phyloP scores from a whole-genome alignment of 2,888 invertebrate genomes.

The Euclidia mi region DNA sequence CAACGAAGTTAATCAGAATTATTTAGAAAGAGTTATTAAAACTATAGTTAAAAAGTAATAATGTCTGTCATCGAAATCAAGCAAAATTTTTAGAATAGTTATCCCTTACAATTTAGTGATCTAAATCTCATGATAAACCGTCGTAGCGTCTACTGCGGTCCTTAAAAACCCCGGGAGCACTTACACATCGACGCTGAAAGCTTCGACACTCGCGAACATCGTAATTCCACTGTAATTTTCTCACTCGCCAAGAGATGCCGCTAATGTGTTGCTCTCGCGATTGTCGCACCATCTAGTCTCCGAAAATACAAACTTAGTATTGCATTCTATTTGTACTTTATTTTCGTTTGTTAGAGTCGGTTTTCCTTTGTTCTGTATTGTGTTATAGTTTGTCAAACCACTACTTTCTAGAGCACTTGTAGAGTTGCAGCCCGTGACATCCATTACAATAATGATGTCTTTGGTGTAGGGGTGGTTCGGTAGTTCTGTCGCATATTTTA shows the following conservation, averaged over 20 bases:
- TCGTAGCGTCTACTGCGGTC: constrained; percentile 4
- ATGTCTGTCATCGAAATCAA: too few relatives aligned
- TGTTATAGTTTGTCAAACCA: constrained; percentile 60
- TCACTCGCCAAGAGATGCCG: constrained; percentile 85
- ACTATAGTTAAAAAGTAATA: too few relatives aligned
- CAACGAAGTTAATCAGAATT: too few relatives aligned
- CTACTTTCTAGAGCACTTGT: constrained; percentile 82
- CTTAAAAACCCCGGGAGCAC: constrained; percentile 31
- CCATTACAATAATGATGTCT: constrained; percentile 88
- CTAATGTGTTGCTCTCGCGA: constrained; percentile 86
- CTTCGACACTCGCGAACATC: constrained; percentile 71
- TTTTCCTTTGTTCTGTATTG: constrained; percentile 42
- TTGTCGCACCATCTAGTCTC: constrained; percentile 81
- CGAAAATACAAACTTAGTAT: constrained; percentile 61
- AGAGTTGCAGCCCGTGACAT: constrained; percentile 87
- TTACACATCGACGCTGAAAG: constrained; percentile 59
- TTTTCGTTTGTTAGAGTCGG: constrained; percentile 22
- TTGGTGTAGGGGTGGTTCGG: constrained; percentile 73
- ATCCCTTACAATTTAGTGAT: too few relatives aligned
- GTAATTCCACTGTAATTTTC: constrained; percentile 85
- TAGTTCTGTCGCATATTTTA: not conserved
- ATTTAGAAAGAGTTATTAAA: too few relatives aligned
- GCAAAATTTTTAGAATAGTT: too few relatives aligned
- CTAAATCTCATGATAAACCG: not conserved
- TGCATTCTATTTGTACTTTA: constrained; percentile 44